Conservation (phyloP, 92 coral and sea anemone genomes). For the Blastomussa wellsi region DNA sequence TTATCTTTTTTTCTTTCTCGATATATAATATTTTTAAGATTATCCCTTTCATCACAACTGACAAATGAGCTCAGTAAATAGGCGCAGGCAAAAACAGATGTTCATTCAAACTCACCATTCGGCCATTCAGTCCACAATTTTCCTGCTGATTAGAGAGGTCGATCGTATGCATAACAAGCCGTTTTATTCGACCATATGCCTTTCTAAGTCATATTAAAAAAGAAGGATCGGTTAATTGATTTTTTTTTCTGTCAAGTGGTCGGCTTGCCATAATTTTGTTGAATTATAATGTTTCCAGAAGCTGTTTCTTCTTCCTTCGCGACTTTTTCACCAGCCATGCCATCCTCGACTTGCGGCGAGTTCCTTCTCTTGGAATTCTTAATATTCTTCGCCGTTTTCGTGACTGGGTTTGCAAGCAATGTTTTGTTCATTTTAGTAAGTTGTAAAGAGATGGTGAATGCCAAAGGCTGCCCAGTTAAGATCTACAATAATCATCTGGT, state of each 20-base stretch:
- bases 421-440: slow-evolving; percentile 1
- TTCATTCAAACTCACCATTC: not conserved
- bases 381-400: not conserved
- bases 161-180: not conserved
- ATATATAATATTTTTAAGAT: not conserved
- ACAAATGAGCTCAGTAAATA: not conserved
- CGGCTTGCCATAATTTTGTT: not conserved
- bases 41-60: not conserved
- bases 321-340: not conserved
- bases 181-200: not conserved
- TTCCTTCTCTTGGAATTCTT: slow-evolving; percentile 12
- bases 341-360: not conserved
- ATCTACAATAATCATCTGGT: not conserved
- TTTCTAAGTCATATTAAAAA: not conserved
- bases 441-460: not conserved
- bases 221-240: not conserved
- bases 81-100: not conserved
- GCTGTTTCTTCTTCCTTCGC: not conserved
- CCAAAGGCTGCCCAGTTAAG: not conserved
- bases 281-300: not conserved
- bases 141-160: not conserved
- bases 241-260: not conserved
- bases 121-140: not conserved
- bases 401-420: slow-evolving; percentile 14
- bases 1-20: too few species aligned